These are phyloP conservation scores for Micropterix aruncella DNA, from an alignment of 2,888 invertebrate species.

Conservation along the genomic window DNA sequence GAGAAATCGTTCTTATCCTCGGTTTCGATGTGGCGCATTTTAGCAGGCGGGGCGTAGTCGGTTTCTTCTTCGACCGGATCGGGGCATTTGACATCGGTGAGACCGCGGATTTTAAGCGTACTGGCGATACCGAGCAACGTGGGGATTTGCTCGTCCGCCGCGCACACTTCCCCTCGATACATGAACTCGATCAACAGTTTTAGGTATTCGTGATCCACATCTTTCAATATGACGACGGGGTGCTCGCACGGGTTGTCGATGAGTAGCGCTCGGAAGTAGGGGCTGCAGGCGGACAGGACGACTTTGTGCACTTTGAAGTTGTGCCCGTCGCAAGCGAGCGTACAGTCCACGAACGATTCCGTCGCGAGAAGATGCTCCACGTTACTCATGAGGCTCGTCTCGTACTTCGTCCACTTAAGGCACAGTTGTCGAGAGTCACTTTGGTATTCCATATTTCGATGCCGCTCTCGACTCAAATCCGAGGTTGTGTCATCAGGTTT, in stretches of 20 bases:
- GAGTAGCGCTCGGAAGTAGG: slow-evolving; percentile 18
- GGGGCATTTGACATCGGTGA: background rate
- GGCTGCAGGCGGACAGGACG: slow-evolving; percentile 73
- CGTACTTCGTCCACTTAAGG: background rate
- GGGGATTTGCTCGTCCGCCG: background rate
- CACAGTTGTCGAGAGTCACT: no score
- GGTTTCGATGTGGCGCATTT: background rate
- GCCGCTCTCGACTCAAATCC: no score
- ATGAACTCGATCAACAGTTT: background rate
- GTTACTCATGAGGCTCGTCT: background rate
- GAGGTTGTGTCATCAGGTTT: no score
- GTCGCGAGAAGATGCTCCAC: background rate
- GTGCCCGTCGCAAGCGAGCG: background rate
- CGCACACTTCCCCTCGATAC: background rate
- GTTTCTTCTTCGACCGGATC: background rate
- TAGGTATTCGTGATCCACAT: background rate
- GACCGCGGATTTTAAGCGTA: background rate
- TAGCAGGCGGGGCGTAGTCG: background rate
- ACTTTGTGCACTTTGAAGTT: background rate
- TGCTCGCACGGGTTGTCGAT: background rate
- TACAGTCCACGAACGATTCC: background rate
- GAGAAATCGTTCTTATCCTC: background rate
- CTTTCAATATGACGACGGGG: background rate
- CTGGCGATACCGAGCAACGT: background rate
- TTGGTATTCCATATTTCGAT: no score